These are phyloP conservation scores for Montipora capricornis DNA, from an alignment of 64 coral and sea anemone genomes.

Conservation along the genomic window DNA sequence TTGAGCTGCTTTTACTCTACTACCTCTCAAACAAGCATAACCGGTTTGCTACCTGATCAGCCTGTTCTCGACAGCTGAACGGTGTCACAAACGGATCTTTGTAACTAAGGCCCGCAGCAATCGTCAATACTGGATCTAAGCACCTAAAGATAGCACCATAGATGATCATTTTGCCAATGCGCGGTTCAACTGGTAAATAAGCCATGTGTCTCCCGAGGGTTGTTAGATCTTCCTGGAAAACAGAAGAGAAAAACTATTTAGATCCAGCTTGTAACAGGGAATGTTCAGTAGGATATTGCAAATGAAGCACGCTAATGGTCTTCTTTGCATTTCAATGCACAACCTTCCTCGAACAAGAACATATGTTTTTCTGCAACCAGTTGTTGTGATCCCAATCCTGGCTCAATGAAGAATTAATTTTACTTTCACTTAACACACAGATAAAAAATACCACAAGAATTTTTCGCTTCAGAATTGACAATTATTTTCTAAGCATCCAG, in stretches of 20 bases:
- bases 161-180: constrained; percentile 91
- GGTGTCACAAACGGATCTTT: constrained; percentile 90
- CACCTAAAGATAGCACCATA: constrained; percentile 88
- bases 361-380: no score
- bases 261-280: not conserved
- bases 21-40: not conserved
- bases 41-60: constrained; percentile 70
- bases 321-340: no score
- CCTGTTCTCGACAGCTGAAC: constrained; percentile 78
- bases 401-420: no score
- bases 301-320: no score
- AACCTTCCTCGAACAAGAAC: no score
- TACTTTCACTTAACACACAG: no score
- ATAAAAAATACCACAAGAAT: no score
- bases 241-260: not conserved
- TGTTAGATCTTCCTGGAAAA: constrained; percentile 68
- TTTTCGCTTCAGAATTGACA: no score
- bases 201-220: constrained; percentile 80
- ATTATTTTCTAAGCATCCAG: no score
- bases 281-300: no score
- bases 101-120: constrained; percentile 79
- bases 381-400: no score
- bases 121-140: constrained; percentile 85
- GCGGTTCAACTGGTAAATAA: constrained; percentile 80
- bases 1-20: no score